Conservation (phyloP, 2,888 invertebrate genomes). For the Himalopsyche japonica region DNA sequence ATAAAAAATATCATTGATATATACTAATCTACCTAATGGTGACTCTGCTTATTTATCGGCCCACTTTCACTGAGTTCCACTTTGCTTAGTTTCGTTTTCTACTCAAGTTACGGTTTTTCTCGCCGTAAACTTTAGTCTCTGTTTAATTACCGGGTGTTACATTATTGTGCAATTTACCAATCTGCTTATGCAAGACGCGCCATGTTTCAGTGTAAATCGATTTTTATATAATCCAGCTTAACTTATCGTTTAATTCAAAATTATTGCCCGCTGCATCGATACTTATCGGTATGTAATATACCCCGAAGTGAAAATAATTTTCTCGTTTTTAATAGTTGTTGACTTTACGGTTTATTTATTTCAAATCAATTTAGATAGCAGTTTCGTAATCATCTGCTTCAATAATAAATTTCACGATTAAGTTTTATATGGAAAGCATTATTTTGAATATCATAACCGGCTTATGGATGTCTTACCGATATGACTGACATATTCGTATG, state of each 20-base stretch:
- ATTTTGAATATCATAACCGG: too few species aligned
- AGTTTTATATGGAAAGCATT: too few species aligned
- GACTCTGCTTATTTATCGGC: neutral
- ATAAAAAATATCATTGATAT: neutral
- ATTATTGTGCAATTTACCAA: neutral
- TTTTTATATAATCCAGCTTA: neutral
- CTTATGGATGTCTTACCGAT: too few species aligned
- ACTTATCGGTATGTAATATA: neutral
- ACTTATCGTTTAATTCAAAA: neutral
- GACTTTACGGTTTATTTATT: neutral
- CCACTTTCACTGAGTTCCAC: neutral
- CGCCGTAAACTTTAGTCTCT: neutral
- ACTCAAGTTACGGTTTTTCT: neutral
- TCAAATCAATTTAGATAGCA: neutral
- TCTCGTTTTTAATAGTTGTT: neutral
- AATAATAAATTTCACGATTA: too few species aligned
- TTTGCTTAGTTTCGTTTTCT: neutral
- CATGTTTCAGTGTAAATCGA: neutral
- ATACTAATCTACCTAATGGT: too few species aligned
- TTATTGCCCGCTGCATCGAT: neutral
- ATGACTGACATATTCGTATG: too few species aligned
- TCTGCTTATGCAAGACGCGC: neutral
- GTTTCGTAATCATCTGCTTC: neutral
- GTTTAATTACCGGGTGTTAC: neutral
- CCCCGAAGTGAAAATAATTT: neutral